Conservation (phyloP, 2,888 invertebrate species). For the Mesorhabditis belari region DNA sequence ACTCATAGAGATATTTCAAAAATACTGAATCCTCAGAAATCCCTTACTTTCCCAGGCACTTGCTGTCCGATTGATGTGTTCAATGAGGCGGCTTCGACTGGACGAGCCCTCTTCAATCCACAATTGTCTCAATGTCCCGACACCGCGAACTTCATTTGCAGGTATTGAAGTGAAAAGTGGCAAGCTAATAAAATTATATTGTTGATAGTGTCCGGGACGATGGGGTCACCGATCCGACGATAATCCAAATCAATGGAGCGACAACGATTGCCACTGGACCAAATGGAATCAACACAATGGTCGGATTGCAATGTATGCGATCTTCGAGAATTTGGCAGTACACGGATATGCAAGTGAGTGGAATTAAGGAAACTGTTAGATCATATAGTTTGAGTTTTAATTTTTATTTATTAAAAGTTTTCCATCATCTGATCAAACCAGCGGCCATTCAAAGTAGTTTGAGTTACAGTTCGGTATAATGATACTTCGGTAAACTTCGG, state of each 20-base stretch:
- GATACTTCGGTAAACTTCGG: no score
- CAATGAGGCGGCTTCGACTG: conserved; percentile 6
- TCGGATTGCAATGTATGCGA: not conserved
- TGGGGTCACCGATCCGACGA: conserved; percentile 4
- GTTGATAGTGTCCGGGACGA: conserved; percentile 5
- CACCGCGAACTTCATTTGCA: conserved; percentile 11
- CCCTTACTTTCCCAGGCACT: conserved; percentile 5
- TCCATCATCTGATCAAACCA: no score
- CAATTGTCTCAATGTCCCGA: conserved; percentile 9
- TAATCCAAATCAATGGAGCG: conserved; percentile 3
- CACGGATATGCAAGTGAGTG: no score
- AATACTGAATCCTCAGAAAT: no score
- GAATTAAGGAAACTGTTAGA: no score
- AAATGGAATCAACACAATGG: conserved; percentile 2
- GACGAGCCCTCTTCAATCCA: conserved; percentile 16
- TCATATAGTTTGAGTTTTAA: no score
- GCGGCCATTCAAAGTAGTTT: no score
- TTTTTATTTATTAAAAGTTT: no score
- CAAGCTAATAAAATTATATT: not conserved
- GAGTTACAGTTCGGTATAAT: no score
- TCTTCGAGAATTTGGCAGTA: not conserved
- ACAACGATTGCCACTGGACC: conserved; percentile 1
- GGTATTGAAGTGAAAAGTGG: not conserved
- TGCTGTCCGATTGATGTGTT: conserved; percentile 14
- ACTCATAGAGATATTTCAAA: no score